phyloP scores from a whole-genome alignment of 2,113 vertebrate genomes.

The Pedionomus torquatus region DNA sequence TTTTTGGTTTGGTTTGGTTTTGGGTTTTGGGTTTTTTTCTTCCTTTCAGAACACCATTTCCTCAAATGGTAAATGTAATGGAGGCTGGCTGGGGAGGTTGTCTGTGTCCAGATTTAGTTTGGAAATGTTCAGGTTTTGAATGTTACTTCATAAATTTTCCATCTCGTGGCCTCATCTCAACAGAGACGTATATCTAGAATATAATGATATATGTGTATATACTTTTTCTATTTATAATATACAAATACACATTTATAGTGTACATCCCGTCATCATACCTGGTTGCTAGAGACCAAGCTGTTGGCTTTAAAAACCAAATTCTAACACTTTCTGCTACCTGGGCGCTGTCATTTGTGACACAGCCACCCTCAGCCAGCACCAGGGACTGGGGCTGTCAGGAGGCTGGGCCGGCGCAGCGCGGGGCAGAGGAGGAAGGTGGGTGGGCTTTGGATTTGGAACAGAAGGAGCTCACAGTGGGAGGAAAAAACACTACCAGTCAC shows the following conservation, averaged over 20 bases:
- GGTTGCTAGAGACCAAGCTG: background rate
- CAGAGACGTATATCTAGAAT: too few relatives aligned
- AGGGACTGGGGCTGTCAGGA: background rate
- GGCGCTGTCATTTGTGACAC: rapidly evolving
- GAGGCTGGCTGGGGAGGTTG: rapidly evolving
- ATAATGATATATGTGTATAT: too few relatives aligned
- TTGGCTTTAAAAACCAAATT: background rate
- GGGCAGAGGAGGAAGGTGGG: too few relatives aligned
- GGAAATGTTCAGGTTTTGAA: background rate
- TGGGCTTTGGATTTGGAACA: rapidly evolving
- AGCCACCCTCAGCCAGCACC: background rate
- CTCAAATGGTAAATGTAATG: background rate
- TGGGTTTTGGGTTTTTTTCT: too few relatives aligned
- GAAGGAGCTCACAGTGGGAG: rapidly evolving
- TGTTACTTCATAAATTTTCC: background rate
- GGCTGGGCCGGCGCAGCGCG: rapidly evolving
- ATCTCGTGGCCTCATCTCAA: background rate
- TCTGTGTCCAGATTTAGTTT: background rate
- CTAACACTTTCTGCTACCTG: rapidly evolving
- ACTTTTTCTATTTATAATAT: background rate
- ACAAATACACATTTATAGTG: background rate
- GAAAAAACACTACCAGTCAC: slow-evolving; percentile 2
- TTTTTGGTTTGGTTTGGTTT: too few relatives aligned
- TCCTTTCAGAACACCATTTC: background rate
- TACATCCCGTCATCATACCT: rapidly evolving